Percentiles rank a stretch among this genome's conserved stretches.
Conservation (phyloP, 2,797 vertebrate species). For the Oceanodroma leucorhoa region DNA sequence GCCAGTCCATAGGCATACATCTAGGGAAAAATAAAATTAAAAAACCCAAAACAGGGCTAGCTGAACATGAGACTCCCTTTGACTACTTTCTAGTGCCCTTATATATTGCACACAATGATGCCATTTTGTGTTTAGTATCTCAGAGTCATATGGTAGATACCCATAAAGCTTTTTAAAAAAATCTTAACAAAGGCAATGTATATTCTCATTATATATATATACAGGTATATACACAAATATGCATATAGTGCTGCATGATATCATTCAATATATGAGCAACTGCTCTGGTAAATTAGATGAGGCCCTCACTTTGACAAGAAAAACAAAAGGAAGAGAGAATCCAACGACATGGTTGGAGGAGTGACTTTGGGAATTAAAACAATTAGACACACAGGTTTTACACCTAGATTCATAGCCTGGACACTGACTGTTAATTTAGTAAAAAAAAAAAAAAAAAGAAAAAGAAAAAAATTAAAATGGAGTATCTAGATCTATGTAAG, state of each 20-base stretch:
- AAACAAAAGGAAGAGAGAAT: neutral
- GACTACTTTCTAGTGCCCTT: neutral
- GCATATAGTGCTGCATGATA: neutral
- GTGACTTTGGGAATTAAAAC: neutral
- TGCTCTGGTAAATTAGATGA: neutral
- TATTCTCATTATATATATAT: neutral
- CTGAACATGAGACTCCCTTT: neutral
- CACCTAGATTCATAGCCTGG: neutral
- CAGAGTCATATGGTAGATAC: neutral
- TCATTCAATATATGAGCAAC: neutral
- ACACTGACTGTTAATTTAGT: neutral
- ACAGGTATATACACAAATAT: accelerated
- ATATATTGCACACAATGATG: neutral
- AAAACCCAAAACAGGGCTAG: neutral
- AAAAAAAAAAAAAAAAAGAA: neutral
- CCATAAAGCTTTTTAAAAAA: neutral
- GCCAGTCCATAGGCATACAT: neutral
- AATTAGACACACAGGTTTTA: neutral
- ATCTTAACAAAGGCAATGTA: neutral
- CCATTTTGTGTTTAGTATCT: neutral
- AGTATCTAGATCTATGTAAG: neutral
- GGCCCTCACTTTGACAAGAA: neutral
- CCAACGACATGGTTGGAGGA: neutral
- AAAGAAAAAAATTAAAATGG: neutral
- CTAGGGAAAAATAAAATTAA: neutral